phyloP scores from a whole-genome alignment of 30 jellyfish, hydroid and myxozoan genomes.

The Nemopilema nomurai region DNA sequence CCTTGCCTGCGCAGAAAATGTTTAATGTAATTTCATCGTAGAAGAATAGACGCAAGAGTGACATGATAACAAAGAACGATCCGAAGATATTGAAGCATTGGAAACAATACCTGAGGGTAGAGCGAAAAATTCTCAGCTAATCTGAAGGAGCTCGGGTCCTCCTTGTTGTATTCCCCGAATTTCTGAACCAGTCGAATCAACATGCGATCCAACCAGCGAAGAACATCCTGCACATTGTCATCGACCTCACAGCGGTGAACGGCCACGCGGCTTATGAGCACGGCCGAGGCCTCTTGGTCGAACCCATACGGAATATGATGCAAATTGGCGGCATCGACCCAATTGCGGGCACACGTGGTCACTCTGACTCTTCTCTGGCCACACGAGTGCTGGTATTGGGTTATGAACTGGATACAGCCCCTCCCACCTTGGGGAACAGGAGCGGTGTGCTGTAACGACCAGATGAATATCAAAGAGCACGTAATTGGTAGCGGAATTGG shows the following conservation, averaged over 20 bases:
- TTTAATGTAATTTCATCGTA: not conserved
- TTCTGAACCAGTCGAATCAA: constrained; percentile 91
- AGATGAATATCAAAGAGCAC: too few relatives aligned
- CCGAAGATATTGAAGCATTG: not conserved
- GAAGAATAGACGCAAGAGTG: too few relatives aligned
- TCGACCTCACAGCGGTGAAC: constrained; percentile 96
- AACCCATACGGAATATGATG: constrained; percentile 89
- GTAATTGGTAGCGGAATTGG: too few relatives aligned
- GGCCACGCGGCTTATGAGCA: constrained; percentile 98
- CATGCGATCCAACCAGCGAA: constrained; percentile 98
- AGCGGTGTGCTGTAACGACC: constrained; percentile 86
- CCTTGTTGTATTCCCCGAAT: constrained; percentile 91
- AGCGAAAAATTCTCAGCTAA: constrained; percentile 91
- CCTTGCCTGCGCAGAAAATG: too few relatives aligned
- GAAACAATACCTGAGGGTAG: constrained; percentile 88
- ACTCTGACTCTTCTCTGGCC: constrained; percentile 97
- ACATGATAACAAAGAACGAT: too few relatives aligned
- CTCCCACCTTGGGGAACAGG: constrained; percentile 99
- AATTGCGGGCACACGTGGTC: constrained; percentile 98
- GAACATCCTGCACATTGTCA: constrained; percentile 97
- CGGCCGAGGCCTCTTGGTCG: constrained; percentile 99
- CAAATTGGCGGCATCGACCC: constrained; percentile 96
- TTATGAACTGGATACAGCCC: constrained; percentile 96
- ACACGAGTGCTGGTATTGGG: constrained; percentile 95
- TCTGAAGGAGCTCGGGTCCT: constrained; percentile 86